Percentiles rank a stretch among this genome's conserved stretches.
Evolutionary conservation across 2,888 invertebrate species (phyloP).

Genomic region (Eretmocerus hayati): DNA sequence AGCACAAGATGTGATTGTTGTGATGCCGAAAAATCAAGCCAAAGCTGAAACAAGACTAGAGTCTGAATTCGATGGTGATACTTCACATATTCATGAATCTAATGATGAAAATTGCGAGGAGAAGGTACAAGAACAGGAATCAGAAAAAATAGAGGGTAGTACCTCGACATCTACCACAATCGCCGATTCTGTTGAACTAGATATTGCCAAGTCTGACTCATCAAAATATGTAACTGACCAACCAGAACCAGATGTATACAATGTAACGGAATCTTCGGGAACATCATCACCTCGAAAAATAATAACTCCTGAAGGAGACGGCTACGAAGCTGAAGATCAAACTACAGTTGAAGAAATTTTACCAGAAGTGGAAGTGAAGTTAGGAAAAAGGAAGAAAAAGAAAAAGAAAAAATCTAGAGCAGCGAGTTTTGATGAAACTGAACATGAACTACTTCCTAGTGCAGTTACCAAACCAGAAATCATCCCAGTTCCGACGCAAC

Average conservation of each 20-base stretch:
- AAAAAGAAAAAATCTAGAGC: conserved; percentile 49
- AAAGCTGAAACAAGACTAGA: too few species aligned
- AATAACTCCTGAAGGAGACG: conserved; percentile 49
- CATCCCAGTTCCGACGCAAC: too few species aligned
- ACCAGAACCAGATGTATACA: conserved; percentile 36
- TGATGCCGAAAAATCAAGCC: too few species aligned
- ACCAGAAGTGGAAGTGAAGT: conserved; percentile 40
- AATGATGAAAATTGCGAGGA: too few species aligned
- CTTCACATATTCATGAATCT: too few species aligned
- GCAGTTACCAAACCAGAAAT: conserved; percentile 42
- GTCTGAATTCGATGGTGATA: too few species aligned
- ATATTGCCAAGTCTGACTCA: conserved; percentile 50
- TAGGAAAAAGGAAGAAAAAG: conserved; percentile 48
- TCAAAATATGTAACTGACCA: conserved; percentile 50
- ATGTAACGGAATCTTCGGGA: conserved; percentile 29
- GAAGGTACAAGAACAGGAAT: too few species aligned
- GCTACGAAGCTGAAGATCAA: conserved; percentile 68
- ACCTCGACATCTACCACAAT: conserved; percentile 47
- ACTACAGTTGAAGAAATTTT: conserved; percentile 54
- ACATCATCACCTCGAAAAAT: conserved; percentile 30
- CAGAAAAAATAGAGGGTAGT: too few species aligned
- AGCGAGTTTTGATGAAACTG: conserved; percentile 49
- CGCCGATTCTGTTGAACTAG: conserved; percentile 52
- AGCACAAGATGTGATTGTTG: too few species aligned
- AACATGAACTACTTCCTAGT: conserved; percentile 47